Base-by-base conservation (phyloP, 1,140 invertebrate species). In the Magallana angulata region DNA sequence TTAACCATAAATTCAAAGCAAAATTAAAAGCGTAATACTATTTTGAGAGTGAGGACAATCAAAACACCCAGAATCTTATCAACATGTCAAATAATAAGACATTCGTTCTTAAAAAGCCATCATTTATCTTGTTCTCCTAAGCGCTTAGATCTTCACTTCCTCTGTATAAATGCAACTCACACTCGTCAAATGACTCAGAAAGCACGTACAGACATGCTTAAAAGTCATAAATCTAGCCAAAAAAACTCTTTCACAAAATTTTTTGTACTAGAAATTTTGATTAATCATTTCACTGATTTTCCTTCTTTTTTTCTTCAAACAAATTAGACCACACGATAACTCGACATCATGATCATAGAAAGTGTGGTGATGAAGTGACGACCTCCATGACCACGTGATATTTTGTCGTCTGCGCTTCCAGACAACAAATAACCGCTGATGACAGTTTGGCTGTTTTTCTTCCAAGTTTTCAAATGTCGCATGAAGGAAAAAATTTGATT, bases 401-500 rank as follows among this genome's bases (percentile, higher is more conserved):
- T 71, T 11, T 9, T 30, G 68, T 30, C 24, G 68, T 71, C 68
- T 71, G 24, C 68, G 7, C n/a, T 71, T 30, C 68, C 24, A 71
- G 68, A 71, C 68, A 24, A 12, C 68, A 71, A 30, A 24, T 71
- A 18, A 71, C 68, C 24, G 11, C 7, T 24, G 18, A 71, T 24
- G 68, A 71, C 68, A 71, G 18, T 18, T 71, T 24, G 36, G 11
- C 36, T 18, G 24, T 71, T 11, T 71, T 30, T 30, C 36, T 71
- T 30, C 24, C 9, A 71, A 71, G 68, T 30, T 71, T 71, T 24
- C 24, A 71, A 71, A 71, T 71, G 68, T 71, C 68, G 68, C 68
- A 30, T 24, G 36, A 71, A 71, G 68, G 30, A 30, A 71, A 71
- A 30, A 24, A 71, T 24, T 71, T 71, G 68, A 24, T 71, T 9